Percentiles rank a stretch among this genome's conserved stretches.
Conservation (phyloP, 64 coral and sea anemone genomes). For the Orbicella faveolata region DNA sequence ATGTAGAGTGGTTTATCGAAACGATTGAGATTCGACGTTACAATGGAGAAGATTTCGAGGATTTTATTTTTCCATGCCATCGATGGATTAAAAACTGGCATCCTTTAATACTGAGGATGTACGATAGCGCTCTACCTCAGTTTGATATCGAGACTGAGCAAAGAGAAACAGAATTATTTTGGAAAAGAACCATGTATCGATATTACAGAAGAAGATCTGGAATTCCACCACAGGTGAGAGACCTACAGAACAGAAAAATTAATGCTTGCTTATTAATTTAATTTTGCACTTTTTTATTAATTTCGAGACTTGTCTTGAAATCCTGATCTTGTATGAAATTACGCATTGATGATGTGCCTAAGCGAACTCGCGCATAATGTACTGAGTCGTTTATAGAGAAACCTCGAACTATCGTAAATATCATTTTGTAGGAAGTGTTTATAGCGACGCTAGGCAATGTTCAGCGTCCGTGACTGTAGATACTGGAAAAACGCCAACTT, state of each 20-base stretch:
- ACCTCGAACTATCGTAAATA: too few species aligned
- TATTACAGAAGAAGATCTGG: conserved; percentile 66
- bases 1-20: conserved; percentile 89
- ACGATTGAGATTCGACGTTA: conserved; percentile 79
- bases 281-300: background rate
- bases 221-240: conserved; percentile 65
- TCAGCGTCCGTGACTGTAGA: too few species aligned
- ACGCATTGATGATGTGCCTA: too few species aligned
- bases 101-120: conserved; percentile 54
- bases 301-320: background rate
- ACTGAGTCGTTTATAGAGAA: too few species aligned
- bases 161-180: conserved; percentile 78
- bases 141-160: conserved; percentile 71
- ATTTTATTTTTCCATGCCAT: conserved; percentile 82
- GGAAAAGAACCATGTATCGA: conserved; percentile 84
- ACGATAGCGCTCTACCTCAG: conserved; percentile 76
- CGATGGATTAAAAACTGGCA: conserved; percentile 77
- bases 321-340: background rate
- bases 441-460: too few species aligned
- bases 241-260: background rate
- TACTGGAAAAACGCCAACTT: too few species aligned
- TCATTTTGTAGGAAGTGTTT: too few species aligned
- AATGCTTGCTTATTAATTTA: background rate
- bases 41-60: conserved; percentile 22
- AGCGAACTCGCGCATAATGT: too few species aligned